Base-by-base conservation (phyloP, 2,113 vertebrate genomes). In the Poeciliopsis occidentalis region DNA sequence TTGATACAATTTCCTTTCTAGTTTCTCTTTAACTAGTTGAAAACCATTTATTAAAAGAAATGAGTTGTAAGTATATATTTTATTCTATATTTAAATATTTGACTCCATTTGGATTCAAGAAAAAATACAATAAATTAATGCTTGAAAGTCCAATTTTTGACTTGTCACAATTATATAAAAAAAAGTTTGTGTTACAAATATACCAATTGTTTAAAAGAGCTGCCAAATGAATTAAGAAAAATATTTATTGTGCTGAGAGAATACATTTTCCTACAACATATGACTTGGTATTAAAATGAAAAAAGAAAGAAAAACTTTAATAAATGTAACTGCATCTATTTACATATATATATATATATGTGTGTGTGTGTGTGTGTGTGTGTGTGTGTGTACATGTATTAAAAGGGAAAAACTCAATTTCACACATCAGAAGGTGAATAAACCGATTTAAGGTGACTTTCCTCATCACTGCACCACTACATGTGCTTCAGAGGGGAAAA, bases 401-500 rank as follows among this genome's bases (percentile, higher is more conserved):
- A 81, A 81, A 83, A 12, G 63, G 44, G 61, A 67, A 82, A 87
- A 88, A 83, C 71, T 85, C 69, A 88, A 89, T 91, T 92, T 91
- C 85, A 91, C 88, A 89, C 84, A 85, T 90, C 85, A 87, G 83
- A 83, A 88, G 76, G 73, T 86, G 78, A 89, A 88, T 83, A 87
- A 88, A 85, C 75, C 60, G 66, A 80, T 60, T 80, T 85, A 73
- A 63, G 72, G 80, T 75, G 44, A 72, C 75, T 81, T 81, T 88
- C 86, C 73, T 47, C 87, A 75, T 31, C 69, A 24, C 80, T 87
- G 88, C 84, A 47, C 74, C 73, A 39, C 78, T 69, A 31, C 83
- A 78, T 67, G 29, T 44, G 69, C 41, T 79, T 71, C 65, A 24
- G 57, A 68, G 76, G 67, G 71, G 69, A 75, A 83, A 84, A 66